Conservation (phyloP, 2,797 vertebrate genomes). For the Chiroxiphia lanceolata region DNA sequence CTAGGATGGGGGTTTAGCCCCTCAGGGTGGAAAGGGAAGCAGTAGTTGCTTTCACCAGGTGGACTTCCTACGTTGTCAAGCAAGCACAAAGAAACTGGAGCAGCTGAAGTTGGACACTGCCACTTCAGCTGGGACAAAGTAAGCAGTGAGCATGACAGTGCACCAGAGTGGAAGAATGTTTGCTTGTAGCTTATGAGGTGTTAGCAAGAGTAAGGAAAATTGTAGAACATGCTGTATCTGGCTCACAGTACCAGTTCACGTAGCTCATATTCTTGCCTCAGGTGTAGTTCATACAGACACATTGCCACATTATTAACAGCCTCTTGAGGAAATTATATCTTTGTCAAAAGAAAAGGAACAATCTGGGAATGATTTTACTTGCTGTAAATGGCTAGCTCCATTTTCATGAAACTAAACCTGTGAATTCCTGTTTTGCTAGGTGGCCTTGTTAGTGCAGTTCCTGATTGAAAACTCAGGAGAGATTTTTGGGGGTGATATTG, state of each 20-base stretch:
- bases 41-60: neutral
- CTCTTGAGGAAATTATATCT: neutral
- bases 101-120: neutral
- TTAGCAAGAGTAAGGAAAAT: neutral
- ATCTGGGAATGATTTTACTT: neutral
- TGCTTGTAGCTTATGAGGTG: neutral
- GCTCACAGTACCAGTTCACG: neutral
- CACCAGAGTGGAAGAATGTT: neutral
- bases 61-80: neutral
- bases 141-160: neutral
- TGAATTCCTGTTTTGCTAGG: slow-evolving; percentile 60
- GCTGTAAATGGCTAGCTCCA: neutral
- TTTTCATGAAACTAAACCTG: neutral
- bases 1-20: neutral
- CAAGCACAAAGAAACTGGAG: neutral
- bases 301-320: neutral
- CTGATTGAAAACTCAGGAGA: slow-evolving; percentile 79
- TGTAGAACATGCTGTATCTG: neutral
- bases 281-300: neutral
- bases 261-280: neutral
- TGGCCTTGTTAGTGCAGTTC: slow-evolving; percentile 78
- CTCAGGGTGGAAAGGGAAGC: neutral
- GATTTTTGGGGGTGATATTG: slow-evolving; percentile 78
- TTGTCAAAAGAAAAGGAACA: neutral
- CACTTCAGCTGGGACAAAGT: neutral